Percentiles rank a stretch among this genome's conserved stretches.
Conservation (phyloP, 2,797 vertebrate genomes). For the Hyperoplus lanceolatus region DNA sequence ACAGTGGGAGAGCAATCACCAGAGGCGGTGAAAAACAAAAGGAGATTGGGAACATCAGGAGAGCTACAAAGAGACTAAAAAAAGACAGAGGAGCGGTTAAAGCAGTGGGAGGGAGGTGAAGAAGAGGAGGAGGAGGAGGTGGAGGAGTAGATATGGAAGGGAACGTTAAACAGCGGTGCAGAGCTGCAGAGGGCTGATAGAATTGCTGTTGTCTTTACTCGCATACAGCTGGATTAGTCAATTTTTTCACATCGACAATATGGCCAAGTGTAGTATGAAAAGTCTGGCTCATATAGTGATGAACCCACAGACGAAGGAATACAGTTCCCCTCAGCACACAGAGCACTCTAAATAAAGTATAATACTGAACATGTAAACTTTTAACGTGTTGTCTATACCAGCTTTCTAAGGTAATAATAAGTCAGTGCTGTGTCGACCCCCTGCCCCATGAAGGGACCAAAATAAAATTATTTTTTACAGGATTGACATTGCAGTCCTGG, state of each 20-base stretch:
- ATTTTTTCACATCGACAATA: neutral
- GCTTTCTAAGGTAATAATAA: neutral
- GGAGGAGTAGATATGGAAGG: slow-evolving; percentile 35
- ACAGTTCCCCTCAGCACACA: neutral
- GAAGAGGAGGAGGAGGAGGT: slow-evolving; percentile 62
- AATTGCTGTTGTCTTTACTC: slow-evolving; percentile 20
- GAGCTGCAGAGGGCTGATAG: slow-evolving; percentile 28
- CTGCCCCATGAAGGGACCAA: neutral
- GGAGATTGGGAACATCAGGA: slow-evolving; percentile 35
- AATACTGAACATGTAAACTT: neutral
- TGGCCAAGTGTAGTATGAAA: neutral
- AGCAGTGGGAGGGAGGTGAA: slow-evolving; percentile 74
- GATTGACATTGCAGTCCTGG: neutral
- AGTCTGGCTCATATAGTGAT: neutral
- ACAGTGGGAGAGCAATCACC: slow-evolving; percentile 22
- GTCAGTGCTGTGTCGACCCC: neutral
- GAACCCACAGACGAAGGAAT: neutral
- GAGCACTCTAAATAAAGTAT: neutral
- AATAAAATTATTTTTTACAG: neutral
- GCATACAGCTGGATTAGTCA: neutral
- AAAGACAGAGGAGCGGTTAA: slow-evolving; percentile 64
- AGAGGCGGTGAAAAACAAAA: slow-evolving; percentile 30
- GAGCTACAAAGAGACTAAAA: slow-evolving; percentile 35
- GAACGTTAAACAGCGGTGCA: slow-evolving; percentile 53
- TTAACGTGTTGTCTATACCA: neutral